Percentiles rank a stretch among this genome's conserved stretches.
These are phyloP conservation scores for Drosophila fuyamai DNA, from an alignment of 1,140 invertebrate species.

Conservation along the genomic window DNA sequence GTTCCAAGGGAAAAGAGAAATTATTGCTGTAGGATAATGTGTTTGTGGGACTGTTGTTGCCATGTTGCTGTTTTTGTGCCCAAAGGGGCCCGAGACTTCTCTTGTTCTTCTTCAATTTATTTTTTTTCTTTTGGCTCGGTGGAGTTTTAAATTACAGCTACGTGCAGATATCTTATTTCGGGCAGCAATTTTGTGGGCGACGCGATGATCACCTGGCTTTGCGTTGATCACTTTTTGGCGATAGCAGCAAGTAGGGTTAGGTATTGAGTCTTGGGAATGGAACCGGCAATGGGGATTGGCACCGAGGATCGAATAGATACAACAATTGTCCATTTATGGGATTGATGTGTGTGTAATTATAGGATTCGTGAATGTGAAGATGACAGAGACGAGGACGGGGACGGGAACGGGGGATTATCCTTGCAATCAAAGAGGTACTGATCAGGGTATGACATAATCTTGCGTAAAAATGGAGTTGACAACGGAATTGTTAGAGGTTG, in stretches of 20 bases:
- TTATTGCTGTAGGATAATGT: constrained; percentile 71
- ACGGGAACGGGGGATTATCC: constrained; percentile 21
- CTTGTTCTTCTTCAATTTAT: constrained; percentile 29
- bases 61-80: constrained; percentile 22
- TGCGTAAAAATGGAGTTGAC: neutral
- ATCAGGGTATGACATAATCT: constrained; percentile 48
- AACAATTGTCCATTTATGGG: constrained; percentile 54
- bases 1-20: constrained; percentile 58
- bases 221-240: constrained; percentile 58
- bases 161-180: constrained; percentile 83
- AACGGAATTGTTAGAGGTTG: constrained; percentile 3
- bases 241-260: constrained; percentile 60
- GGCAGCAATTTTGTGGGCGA: constrained; percentile 72
- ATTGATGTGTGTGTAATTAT: constrained; percentile 53
- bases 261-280: constrained; percentile 7
- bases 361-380: constrained; percentile 16
- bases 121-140: constrained; percentile 37
- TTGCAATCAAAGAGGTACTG: constrained; percentile 30
- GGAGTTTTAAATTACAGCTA: constrained; percentile 80
- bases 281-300: constrained; percentile 20
- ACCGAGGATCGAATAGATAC: constrained; percentile 31
- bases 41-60: constrained; percentile 38
- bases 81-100: constrained; percentile 31
- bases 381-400: no score
- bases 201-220: constrained; percentile 59